Evolutionary conservation across 2,888 invertebrate genomes (phyloP), one percentile per base, ranked within the genome.

Genomic region (Coelinius sp.): DNA sequence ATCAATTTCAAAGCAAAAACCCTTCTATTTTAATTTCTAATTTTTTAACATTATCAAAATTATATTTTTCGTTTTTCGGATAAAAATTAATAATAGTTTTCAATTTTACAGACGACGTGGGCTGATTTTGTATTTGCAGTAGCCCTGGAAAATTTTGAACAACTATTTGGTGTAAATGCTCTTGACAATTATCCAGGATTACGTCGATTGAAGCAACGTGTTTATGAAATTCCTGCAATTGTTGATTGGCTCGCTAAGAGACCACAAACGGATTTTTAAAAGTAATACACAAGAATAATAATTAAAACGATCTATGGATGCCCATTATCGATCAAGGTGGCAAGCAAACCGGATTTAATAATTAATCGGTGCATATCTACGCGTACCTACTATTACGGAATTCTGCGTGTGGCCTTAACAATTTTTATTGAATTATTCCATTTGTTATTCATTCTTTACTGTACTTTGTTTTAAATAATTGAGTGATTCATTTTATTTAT

Each of bases 81-180:
- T 4, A 22, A 49, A 49, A 52, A 67, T 56, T 31, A 6, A 8
- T 35, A 38, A 24, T 20, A 65, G 14, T 66, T 52, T 6, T 62
- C 7, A 25, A 35, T n/a, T 73, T 84, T 88, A 46, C 86, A 91
- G 91, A 87, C 91, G 52, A 91, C 91, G 64, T 91, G 91, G 90
- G 90, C 91, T 25, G 92, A 92, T 78, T 89, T 92, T 70, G 89
- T 90, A 1, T 90, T 91, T 78, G 90, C 91, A 22, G 91, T 89
- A 31, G 90, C 90, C 0, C 81, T 91, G 53, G 90, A 90, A 76
- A 90, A 89, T 80, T 90, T 90, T 81, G 90, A 90, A 77, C 86
- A 88, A 62, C 89, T 90, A 76, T 89, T 90, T 77, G 91, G 90
- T 1, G 86, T 88, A 74, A 82, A 88, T 1, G 88, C 90, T n/a